A percentile compares a stretch with the other conserved stretches of the same genome.
Conservation (phyloP, 2,888 invertebrate genomes). For the Sclerodermus sp. region DNA sequence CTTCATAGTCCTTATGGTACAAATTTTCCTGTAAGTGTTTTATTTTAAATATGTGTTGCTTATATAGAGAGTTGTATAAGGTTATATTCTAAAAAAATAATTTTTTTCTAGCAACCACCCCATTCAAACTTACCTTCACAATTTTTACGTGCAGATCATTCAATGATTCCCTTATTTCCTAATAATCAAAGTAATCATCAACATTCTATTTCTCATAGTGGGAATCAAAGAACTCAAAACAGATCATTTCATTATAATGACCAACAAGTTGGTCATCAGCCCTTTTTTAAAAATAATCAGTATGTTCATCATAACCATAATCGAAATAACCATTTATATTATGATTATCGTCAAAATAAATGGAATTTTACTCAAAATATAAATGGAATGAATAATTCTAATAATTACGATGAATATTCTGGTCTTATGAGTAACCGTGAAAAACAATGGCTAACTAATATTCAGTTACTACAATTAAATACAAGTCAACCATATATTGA, state of each 20-base stretch:
- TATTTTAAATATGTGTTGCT: not conserved
- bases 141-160: slow-evolving; percentile 53
- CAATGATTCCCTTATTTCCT: slow-evolving; percentile 42
- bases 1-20: slow-evolving; percentile 44
- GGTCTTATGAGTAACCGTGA: slow-evolving; percentile 93
- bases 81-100: not conserved
- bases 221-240: slow-evolving; percentile 47
- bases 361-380: slow-evolving; percentile 25
- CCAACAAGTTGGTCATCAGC: slow-evolving; percentile 45
- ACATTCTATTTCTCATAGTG: slow-evolving; percentile 29
- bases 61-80: no score
- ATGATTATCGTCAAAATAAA: slow-evolving; percentile 34
- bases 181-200: slow-evolving; percentile 43
- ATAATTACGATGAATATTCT: slow-evolving; percentile 76
- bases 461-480: slow-evolving; percentile 90
- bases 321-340: slow-evolving; percentile 44
- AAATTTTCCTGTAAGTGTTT: slow-evolving; percentile 45
- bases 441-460: slow-evolving; percentile 95
- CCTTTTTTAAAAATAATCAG: slow-evolving; percentile 53
- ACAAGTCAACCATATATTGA: slow-evolving; percentile 95
- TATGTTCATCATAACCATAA: slow-evolving; percentile 42
- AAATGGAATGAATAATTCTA: slow-evolving; percentile 43
- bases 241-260: slow-evolving; percentile 45
- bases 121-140: slow-evolving; percentile 51
- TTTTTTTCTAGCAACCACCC: slow-evolving; percentile 49